Percentiles rank a stretch among this genome's conserved stretches.
Conservation (phyloP, 2,797 vertebrate species). For the Sparus aurata region DNA sequence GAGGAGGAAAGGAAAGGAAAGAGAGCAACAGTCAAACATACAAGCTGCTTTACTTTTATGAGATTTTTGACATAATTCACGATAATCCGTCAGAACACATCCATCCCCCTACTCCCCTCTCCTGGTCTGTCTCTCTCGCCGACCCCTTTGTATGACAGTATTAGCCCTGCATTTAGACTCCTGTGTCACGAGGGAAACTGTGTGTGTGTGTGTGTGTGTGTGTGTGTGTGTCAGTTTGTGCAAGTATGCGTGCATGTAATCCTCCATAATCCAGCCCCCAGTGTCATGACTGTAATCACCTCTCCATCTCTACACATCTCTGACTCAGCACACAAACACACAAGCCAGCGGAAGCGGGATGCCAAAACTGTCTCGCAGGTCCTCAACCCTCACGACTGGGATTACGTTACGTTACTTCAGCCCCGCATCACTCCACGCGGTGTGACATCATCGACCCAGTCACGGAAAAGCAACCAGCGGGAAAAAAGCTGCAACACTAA, state of each 20-base stretch:
- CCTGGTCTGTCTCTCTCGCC: conserved; percentile 40
- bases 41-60: conserved; percentile 62
- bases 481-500: conserved; percentile 12
- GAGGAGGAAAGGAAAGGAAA: conserved; percentile 30
- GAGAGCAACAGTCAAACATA: conserved; percentile 56
- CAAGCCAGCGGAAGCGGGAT: conserved; percentile 24
- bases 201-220: conserved; percentile 42
- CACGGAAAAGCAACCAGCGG: conserved; percentile 1
- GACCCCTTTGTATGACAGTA: conserved; percentile 62
- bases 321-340: conserved; percentile 37
- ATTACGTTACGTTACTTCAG: conserved; percentile 61
- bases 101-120: conserved; percentile 43
- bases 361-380: conserved; percentile 46
- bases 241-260: conserved; percentile 73
- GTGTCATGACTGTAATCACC: conserved; percentile 79
- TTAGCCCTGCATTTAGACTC: conserved; percentile 63
- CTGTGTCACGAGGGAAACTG: conserved; percentile 53
- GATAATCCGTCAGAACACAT: conserved; percentile 62
- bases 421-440: conserved; percentile 11
- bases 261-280: conserved; percentile 74
- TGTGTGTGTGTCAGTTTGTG: conserved; percentile 28
- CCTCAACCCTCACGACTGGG: conserved; percentile 28
- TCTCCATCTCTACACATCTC: conserved; percentile 66
- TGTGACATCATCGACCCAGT: conserved; percentile 36
- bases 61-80: conserved; percentile 72